Conservation (phyloP, 2,113 vertebrate species). For the Rhipidura dahli region DNA sequence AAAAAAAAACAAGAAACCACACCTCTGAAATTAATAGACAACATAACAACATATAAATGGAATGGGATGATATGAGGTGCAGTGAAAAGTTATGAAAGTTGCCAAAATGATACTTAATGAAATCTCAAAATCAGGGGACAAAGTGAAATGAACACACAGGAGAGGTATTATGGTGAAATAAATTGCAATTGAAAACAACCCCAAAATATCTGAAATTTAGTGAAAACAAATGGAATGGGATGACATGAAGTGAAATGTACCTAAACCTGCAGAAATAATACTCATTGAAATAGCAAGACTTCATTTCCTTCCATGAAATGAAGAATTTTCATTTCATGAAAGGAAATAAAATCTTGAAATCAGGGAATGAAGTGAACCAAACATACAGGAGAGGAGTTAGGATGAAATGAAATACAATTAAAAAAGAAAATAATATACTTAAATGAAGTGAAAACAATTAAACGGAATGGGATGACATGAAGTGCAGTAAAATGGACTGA, state of each 20-base stretch:
- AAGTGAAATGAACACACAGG: background rate
- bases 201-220: background rate
- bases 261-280: no score
- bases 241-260: background rate
- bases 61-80: background rate
- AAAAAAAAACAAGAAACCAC: no score
- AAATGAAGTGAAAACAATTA: background rate
- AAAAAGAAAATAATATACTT: background rate
- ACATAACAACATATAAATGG: background rate
- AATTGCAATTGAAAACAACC: background rate
- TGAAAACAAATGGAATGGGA: background rate
- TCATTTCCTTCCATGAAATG: background rate
- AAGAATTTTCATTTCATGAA: background rate
- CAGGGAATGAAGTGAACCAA: accelerated
- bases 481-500: background rate
- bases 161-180: background rate
- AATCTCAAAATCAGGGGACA: background rate
- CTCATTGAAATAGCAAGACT: background rate
- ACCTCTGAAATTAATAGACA: background rate
- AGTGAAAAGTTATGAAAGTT: background rate
- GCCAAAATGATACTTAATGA: background rate
- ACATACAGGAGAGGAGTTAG: background rate
- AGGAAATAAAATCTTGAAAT: background rate
- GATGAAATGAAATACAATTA: background rate
- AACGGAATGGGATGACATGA: background rate